Conservation (phyloP, 2,797 vertebrate genomes). For the Notolepis coatsorum region DNA sequence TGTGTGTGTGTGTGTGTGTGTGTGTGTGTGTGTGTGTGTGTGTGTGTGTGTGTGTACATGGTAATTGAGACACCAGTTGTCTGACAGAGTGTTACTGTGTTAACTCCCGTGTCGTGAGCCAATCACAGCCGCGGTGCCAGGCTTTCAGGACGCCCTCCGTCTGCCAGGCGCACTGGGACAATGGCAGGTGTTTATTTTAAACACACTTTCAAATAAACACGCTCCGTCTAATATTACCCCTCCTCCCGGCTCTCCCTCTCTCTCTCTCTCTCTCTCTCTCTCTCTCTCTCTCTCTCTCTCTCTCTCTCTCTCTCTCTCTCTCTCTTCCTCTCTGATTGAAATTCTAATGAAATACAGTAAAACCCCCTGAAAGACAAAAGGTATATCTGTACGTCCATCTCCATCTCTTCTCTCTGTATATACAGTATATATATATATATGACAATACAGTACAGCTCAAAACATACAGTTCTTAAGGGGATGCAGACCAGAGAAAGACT, state of each 20-base stretch:
- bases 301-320: constrained; percentile 11
- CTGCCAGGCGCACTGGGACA: not conserved
- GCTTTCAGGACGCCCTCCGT: constrained; percentile 21
- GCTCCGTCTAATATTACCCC: constrained; percentile 27
- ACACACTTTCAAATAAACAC: constrained; percentile 53
- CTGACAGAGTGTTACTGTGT: not conserved
- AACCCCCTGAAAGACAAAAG: no score
- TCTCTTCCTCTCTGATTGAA: constrained; percentile 2
- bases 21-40: constrained; percentile 1
- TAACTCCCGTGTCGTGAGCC: constrained; percentile 40
- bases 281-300: constrained; percentile 25
- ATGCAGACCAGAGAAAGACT: no score
- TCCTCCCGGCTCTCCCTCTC: not conserved
- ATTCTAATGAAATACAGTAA: no score
- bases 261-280: constrained; percentile 16
- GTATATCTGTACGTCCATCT: no score
- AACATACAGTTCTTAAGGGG: no score
- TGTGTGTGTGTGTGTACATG: no score
- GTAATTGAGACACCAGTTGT: constrained; percentile 7
- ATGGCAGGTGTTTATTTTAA: constrained; percentile 74
- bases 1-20: constrained; percentile 23
- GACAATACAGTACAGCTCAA: no score
- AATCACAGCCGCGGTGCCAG: constrained; percentile 22
- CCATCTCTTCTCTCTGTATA: no score
- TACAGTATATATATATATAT: no score